These are phyloP conservation scores for Ctenopoma kingsleyae DNA, from an alignment of 2,797 vertebrate species.

Conservation along the genomic window DNA sequence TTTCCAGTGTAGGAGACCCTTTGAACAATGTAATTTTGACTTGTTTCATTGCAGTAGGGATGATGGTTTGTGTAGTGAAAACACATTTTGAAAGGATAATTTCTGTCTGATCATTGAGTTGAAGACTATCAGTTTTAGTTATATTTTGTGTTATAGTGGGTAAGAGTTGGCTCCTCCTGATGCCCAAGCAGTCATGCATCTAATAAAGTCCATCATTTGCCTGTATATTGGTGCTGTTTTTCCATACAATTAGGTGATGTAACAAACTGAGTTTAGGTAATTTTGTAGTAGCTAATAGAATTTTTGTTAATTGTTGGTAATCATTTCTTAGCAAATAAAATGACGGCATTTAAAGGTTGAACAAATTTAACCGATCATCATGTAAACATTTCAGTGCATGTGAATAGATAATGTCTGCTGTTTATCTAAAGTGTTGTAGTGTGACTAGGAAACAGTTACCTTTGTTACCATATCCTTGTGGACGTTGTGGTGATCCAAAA, in stretches of 20 bases:
- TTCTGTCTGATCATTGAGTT: background rate
- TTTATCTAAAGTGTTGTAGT: constrained; percentile 40
- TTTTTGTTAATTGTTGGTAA: background rate
- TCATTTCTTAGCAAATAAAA: constrained; percentile 5
- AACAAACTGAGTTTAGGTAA: background rate
- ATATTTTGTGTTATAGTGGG: background rate
- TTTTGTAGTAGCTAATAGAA: background rate
- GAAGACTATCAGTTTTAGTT: background rate
- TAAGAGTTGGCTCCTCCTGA: background rate
- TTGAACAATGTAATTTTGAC: constrained; percentile 1
- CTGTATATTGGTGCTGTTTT: constrained; percentile 5
- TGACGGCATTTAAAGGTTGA: background rate
- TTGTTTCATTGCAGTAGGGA: background rate
- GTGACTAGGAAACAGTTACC: constrained; percentile 28
- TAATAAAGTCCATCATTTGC: background rate
- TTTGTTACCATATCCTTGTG: constrained; percentile 30
- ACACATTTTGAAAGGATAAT: background rate
- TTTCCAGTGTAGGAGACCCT: background rate
- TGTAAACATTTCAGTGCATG: constrained; percentile 45
- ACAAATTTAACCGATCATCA: constrained; percentile 21
- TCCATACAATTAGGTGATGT: constrained; percentile 1
- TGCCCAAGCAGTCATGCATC: background rate
- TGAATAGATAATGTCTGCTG: constrained; percentile 29
- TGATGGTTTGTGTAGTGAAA: background rate
- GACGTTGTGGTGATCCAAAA: constrained; percentile 5